A percentile compares a stretch with the other conserved stretches of the same genome.
Evolutionary conservation across 2,888 invertebrate species (phyloP).

Genomic region (Rutpela maculata): DNA sequence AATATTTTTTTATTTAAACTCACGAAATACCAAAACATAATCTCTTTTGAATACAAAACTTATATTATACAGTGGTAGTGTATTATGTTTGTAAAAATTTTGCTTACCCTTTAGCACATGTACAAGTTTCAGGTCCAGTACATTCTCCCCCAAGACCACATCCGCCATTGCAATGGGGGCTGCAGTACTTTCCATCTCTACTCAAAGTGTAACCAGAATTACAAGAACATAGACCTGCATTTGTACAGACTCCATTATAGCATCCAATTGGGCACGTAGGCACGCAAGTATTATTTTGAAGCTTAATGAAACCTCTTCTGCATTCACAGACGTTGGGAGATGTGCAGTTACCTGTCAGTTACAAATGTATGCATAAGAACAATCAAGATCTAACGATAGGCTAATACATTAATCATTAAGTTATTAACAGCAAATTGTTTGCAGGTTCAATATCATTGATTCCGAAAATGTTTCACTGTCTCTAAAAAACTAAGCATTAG

Average conservation of each 20-base stretch:
- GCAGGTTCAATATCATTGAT: too few species aligned
- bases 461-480: too few species aligned
- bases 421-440: too few species aligned
- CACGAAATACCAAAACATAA: too few species aligned
- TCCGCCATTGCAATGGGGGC: conserved; percentile 77
- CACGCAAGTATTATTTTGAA: conserved; percentile 76
- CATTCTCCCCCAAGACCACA: conserved; percentile 77
- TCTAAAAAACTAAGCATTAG: too few species aligned
- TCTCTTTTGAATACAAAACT: too few species aligned
- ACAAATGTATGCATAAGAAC: neutral
- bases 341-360: conserved; percentile 74
- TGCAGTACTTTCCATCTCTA: conserved; percentile 77
- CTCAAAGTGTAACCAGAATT: conserved; percentile 78
- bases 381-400: too few species aligned
- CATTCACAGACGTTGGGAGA: conserved; percentile 81
- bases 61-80: too few species aligned
- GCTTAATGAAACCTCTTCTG: conserved; percentile 78
- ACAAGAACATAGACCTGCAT: conserved; percentile 80
- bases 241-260: conserved; percentile 80
- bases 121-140: conserved; percentile 77
- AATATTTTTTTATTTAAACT: too few species aligned
- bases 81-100: neutral
- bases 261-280: conserved; percentile 83
- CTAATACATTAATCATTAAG: too few species aligned
- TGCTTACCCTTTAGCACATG: conserved; percentile 76